phyloP scores from a whole-genome alignment of 2,797 vertebrate genomes.

The Trichosurus vulpecula region DNA sequence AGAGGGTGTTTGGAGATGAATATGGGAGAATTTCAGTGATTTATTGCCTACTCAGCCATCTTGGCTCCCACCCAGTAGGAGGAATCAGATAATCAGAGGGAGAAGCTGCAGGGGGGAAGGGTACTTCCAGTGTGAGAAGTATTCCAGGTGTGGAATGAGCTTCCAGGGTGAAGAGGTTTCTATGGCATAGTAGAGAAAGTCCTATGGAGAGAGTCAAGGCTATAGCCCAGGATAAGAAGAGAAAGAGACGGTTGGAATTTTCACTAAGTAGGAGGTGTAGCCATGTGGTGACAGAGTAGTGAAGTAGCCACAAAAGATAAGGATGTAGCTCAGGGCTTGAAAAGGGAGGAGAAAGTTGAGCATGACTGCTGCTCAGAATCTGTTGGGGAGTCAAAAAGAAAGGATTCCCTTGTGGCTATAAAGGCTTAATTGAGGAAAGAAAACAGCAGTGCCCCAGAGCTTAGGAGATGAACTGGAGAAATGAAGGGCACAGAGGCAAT shows the following conservation, averaged over 20 bases:
- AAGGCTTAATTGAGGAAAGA: not conserved
- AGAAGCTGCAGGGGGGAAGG: not conserved
- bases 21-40: no score
- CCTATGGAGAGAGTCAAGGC: not conserved
- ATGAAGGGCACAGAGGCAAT: not conserved
- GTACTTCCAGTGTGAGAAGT: not conserved
- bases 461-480: not conserved
- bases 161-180: not conserved
- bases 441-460: not conserved
- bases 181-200: not conserved
- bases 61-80: not conserved
- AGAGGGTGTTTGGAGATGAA: no score
- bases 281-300: not conserved
- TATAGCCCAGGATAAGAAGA: not conserved
- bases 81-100: not conserved
- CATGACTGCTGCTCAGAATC: not conserved
- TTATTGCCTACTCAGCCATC: no score
- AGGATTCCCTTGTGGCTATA: not conserved
- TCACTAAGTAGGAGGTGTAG: not conserved
- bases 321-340: not conserved
- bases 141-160: not conserved
- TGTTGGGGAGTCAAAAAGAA: not conserved
- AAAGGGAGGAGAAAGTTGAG: not conserved
- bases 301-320: not conserved
- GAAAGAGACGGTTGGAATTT: not conserved